Conservation (phyloP, 1,140 invertebrate species). For the Philotrypesis tridentata region DNA sequence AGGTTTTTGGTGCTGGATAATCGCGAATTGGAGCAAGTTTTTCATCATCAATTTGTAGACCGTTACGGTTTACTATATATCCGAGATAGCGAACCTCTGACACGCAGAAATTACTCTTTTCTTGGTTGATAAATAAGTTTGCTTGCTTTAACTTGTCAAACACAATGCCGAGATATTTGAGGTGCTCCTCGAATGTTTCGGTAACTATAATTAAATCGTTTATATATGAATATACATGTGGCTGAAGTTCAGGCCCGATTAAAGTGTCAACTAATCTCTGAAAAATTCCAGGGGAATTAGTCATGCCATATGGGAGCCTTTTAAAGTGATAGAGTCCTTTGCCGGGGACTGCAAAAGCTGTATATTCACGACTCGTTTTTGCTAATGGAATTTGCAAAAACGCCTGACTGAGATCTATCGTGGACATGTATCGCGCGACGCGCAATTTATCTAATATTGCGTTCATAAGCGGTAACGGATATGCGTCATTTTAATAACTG, state of each 20-base stretch:
- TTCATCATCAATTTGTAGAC: too few species aligned
- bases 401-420: too few species aligned
- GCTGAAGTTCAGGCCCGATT: slow-evolving; percentile 12
- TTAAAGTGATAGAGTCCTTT: too few species aligned
- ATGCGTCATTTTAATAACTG: slow-evolving; percentile 28
- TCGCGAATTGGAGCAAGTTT: neutral
- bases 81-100: too few species aligned
- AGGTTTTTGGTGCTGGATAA: too few species aligned
- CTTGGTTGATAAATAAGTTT: too few species aligned
- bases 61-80: neutral
- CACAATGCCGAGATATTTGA: slow-evolving; percentile 23
- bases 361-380: too few species aligned
- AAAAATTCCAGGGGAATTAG: slow-evolving; percentile 57
- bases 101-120: neutral
- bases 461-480: slow-evolving; percentile 9
- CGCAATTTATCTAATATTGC: slow-evolving; percentile 56
- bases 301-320: too few species aligned
- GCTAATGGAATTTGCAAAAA: too few species aligned
- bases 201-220: slow-evolving; percentile 58
- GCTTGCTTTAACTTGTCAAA: neutral
- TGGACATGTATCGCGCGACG: slow-evolving; percentile 53
- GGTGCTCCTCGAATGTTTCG: slow-evolving; percentile 55
- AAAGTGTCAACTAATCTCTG: slow-evolving; percentile 56
- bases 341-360: too few species aligned
- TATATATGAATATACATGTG: slow-evolving; percentile 52